Percentiles rank a stretch among this genome's conserved stretches.
Evolutionary conservation across 2,888 invertebrate genomes (phyloP).

Genomic region (Volucella zonaria): DNA sequence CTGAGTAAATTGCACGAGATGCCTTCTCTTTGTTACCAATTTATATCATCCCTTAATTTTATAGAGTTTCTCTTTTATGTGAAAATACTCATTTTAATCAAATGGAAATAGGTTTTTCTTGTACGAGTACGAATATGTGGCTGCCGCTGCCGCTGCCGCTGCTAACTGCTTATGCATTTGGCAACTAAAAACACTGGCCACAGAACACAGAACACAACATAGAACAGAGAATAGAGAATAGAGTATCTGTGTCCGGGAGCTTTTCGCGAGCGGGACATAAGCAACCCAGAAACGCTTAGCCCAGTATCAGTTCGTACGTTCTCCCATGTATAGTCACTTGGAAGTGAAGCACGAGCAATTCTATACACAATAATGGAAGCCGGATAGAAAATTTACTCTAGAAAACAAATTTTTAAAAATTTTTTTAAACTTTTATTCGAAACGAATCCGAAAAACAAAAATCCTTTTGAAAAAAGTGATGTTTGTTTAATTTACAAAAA

Average conservation of each 20-base stretch:
- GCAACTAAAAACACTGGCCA: slow-evolving; percentile 12
- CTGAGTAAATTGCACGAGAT: background rate
- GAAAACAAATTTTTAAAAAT: slow-evolving; percentile 24
- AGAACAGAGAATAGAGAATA: slow-evolving; percentile 35
- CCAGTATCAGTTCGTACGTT: slow-evolving; percentile 82
- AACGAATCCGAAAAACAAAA: slow-evolving; percentile 1
- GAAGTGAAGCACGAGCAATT: slow-evolving; percentile 65
- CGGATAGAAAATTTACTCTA: slow-evolving; percentile 59
- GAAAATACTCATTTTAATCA: background rate
- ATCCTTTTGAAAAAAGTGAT: slow-evolving; percentile 10
- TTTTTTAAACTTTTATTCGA: slow-evolving; percentile 32
- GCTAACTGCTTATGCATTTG: slow-evolving; percentile 28
- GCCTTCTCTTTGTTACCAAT: slow-evolving; percentile 13
- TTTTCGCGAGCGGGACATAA: slow-evolving; percentile 72
- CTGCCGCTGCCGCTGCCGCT: background rate
- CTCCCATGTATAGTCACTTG: slow-evolving; percentile 77
- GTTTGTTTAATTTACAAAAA: slow-evolving; percentile 11
- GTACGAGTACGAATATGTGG: no score
- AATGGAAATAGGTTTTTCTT: no score
- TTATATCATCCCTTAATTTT: slow-evolving; percentile 15
- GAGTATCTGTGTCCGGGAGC: slow-evolving; percentile 55
- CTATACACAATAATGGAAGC: slow-evolving; percentile 70
- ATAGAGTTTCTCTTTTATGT: slow-evolving; percentile 20
- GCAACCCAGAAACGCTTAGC: slow-evolving; percentile 79
- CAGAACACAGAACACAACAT: slow-evolving; percentile 50